Evolutionary conservation across 2,113 vertebrate genomes (phyloP).

Genomic region (Xenopus tropicalis): UCB_Xtro_10.0 CM004443.2:94885001-94885500

Average conservation of each 20-base stretch:
- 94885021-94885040: no score
- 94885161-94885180: slow-evolving; percentile 27
- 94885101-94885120: slow-evolving; percentile 23
- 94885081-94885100: slow-evolving; percentile 29
- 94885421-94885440: slow-evolving; percentile 94
- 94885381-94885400: no score
- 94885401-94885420: slow-evolving; percentile 55
- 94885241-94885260: slow-evolving; percentile 2
- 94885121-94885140: slow-evolving; percentile 14
- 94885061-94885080: no score
- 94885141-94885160: slow-evolving; percentile 26
- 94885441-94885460: slow-evolving; percentile 91
- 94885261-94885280: slow-evolving; percentile 19
- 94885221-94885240: slow-evolving; percentile 23
- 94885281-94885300: slow-evolving; percentile 25
- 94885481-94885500: slow-evolving; percentile 90
- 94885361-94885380: slow-evolving; percentile 23
- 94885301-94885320: background rate
- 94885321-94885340: accelerated
- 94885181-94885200: slow-evolving; percentile 25
- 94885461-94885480: slow-evolving; percentile 91
- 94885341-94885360: slow-evolving; percentile 29
- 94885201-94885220: slow-evolving; percentile 12
- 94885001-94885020: no score
- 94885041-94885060: no score